Evolutionary conservation across 2,888 invertebrate species (phyloP).

Genomic region (Bruchidius siliquastri): DNA sequence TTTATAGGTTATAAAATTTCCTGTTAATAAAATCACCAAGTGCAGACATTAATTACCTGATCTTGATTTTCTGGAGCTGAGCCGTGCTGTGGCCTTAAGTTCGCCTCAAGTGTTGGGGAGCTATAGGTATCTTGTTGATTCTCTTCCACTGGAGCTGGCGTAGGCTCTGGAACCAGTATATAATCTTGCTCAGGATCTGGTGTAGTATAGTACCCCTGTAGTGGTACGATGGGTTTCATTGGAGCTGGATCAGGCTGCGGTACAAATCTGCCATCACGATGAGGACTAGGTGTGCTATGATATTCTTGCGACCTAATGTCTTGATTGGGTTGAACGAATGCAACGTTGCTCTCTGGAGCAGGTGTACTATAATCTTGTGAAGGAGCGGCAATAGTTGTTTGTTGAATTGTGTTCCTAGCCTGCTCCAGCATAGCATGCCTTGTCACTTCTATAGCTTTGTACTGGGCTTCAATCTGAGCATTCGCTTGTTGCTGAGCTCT

Average conservation of each 20-base stretch:
- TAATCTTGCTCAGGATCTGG: neutral
- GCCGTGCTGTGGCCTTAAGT: neutral
- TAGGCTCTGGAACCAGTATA: neutral
- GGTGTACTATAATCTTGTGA: neutral
- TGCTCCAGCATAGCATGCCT: constrained; percentile 19
- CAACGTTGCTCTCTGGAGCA: constrained; percentile 5
- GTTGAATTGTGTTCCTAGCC: neutral
- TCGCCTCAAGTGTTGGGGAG: neutral
- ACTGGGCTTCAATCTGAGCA: constrained; percentile 36
- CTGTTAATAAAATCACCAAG: too few species aligned
- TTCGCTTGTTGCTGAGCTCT: constrained; percentile 36
- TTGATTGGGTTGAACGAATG: neutral
- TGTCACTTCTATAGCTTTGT: constrained; percentile 32
- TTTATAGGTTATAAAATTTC: too few species aligned
- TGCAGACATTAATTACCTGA: neutral
- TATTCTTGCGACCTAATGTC: neutral
- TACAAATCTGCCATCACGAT: neutral
- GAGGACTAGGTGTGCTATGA: neutral
- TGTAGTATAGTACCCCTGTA: neutral
- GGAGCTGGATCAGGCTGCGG: neutral
- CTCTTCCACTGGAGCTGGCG: neutral
- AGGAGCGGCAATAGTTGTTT: neutral
- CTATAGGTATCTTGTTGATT: neutral
- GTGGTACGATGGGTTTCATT: neutral
- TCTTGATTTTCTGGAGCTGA: neutral